phyloP scores from a whole-genome alignment of 92 coral and sea anemone species.

The Pocillopora grandis region DNA sequence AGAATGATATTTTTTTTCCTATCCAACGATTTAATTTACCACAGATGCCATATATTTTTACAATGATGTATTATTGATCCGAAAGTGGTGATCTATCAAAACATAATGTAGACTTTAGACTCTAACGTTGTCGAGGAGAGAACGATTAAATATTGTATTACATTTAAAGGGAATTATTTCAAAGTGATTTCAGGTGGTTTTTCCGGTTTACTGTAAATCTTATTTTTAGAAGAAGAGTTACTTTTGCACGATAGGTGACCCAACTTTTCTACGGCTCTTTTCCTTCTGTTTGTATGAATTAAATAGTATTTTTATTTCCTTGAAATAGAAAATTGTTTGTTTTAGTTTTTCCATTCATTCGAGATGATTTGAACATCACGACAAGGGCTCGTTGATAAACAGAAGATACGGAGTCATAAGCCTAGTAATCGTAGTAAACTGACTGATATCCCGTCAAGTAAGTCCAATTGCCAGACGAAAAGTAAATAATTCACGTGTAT shows the following conservation, averaged over 20 bases:
- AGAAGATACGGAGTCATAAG: neutral
- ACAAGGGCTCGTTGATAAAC: neutral
- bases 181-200: neutral
- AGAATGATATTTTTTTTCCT: no score
- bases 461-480: neutral
- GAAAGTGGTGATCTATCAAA: no score
- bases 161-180: neutral
- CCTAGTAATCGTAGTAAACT: neutral
- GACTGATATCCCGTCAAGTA: neutral
- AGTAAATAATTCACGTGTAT: neutral
- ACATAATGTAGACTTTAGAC: no score
- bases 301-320: neutral
- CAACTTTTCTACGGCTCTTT: no score
- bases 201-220: slow-evolving; percentile 7
- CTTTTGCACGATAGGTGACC: no score
- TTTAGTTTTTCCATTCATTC: neutral
- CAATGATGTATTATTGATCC: no score
- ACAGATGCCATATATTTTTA: no score
- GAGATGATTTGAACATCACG: no score
- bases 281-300: neutral
- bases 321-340: neutral
- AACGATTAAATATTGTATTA: neutral
- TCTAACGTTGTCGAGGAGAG: no score
- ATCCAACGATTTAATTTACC: no score
- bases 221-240: neutral